Base-by-base conservation (phyloP, 2,113 vertebrate genomes). In the Gasterosteus aculeatus region DNA sequence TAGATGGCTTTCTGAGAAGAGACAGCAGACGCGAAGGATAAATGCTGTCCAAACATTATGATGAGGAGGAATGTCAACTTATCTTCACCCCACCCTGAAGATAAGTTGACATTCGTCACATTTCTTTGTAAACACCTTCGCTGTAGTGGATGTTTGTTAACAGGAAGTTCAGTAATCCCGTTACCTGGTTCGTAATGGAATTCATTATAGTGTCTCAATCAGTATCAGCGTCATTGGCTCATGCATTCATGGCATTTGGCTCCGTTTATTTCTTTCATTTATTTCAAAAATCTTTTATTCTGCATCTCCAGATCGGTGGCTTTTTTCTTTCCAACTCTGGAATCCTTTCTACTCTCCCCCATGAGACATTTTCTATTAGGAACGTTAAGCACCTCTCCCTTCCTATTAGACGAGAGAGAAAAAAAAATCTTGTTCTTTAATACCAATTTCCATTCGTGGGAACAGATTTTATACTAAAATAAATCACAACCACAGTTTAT, bases 331-430 rank as follows among this genome's bases (percentile, higher is more conserved):
- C 64, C 73, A 75, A 56, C 6, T 22, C 61, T 75, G 42, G 56
- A 78, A 26, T 77, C 68, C 70, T 69, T 66, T 67, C 58, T 61
- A 75, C 63, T 65, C 58, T 57, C 82, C 80, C 75, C 73, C 69
- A 61, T 67, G 72, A 79, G 90, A 77, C 49, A 66, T 72, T 70
- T 80, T 90, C 70, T 80, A 92, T 91, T 91, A 47, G 78, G n/a
- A n/a, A 54, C 78, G 84, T 64, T 73, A 76, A 74, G 81, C 82
- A 54, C 51, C 75, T 83, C 77, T 89, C 58, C 56, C 60, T 82
- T 59, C 58, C 80, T 19, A 39, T 78, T 75, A 77, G 75, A 75
- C 26, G 44, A 82, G 64, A 15, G 9, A 49, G 75, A 84, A 80
- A 84, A 84, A 86, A 61, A 74, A 59, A 68, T 76, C 62, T 61